A percentile compares a stretch with the other conserved stretches of the same genome.
phyloP scores from a whole-genome alignment of 2,888 invertebrate species.

The Galeopsomyia nigrocyanea region DNA sequence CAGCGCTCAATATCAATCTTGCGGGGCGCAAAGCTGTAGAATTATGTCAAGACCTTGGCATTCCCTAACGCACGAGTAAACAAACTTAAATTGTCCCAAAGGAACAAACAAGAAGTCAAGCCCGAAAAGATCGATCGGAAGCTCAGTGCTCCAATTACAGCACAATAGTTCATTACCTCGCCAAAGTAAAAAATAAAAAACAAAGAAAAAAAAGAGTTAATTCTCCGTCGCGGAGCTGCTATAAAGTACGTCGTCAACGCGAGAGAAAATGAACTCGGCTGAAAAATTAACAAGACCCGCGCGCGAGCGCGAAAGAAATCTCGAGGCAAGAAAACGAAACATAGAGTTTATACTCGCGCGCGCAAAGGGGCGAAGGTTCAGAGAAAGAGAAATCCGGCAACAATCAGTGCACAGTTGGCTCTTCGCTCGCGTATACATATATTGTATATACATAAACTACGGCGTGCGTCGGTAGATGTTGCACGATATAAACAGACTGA shows the following conservation, averaged over 20 bases:
- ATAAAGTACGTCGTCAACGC: too few species aligned
- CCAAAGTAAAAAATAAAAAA: too few species aligned
- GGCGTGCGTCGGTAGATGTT: neutral
- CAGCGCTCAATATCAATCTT: too few species aligned
- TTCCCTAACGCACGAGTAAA: too few species aligned
- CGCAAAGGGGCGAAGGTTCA: constrained; percentile 24
- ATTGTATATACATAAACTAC: constrained; percentile 10
- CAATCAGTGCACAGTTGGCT: constrained; percentile 14
- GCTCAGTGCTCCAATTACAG: neutral
- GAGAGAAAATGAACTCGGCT: too few species aligned
- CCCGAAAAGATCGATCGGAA: neutral
- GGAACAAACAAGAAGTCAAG: too few species aligned
- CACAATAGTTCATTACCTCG: too few species aligned
- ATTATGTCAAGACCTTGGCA: too few species aligned
- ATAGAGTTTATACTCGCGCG: neutral
- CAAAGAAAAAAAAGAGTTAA: too few species aligned
- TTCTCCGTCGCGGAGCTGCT: too few species aligned
- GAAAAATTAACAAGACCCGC: neutral
- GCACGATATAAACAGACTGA: neutral
- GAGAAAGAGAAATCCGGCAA: constrained; percentile 36
- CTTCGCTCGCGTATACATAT: neutral
- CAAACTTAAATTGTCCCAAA: too few species aligned
- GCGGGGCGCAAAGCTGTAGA: too few species aligned
- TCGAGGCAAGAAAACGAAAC: neutral
- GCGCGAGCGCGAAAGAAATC: neutral